These are phyloP conservation scores for Cochlearius cochlearius DNA, from an alignment of 2,113 vertebrate genomes.

Conservation along the genomic window DNA sequence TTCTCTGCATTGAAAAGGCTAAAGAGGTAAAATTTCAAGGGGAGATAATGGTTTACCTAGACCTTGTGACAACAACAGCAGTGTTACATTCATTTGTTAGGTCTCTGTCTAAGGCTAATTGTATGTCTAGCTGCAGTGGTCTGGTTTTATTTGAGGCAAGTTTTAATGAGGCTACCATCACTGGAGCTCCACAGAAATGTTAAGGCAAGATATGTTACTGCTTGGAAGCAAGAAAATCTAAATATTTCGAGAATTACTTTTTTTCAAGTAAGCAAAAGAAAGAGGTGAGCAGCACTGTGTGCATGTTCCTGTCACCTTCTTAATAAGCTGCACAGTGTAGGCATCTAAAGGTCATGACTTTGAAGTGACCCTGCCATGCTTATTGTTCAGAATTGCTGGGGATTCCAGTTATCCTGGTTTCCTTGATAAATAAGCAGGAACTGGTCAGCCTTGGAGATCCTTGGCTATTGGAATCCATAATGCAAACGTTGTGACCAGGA, in stretches of 20 bases:
- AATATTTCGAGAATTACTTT: background rate
- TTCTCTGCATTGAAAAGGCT: background rate
- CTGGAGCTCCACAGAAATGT: background rate
- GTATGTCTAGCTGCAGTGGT: background rate
- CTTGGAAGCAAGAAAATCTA: background rate
- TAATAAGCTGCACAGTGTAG: background rate
- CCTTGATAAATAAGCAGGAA: background rate
- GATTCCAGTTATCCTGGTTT: background rate
- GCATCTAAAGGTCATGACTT: background rate
- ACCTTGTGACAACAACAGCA: background rate
- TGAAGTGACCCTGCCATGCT: background rate
- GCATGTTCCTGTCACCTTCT: background rate
- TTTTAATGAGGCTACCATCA: background rate
- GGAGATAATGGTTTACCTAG: background rate
- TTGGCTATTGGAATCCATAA: background rate
- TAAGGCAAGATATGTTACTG: background rate
- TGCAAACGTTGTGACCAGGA: background rate
- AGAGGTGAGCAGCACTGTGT: background rate
- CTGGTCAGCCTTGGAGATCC: background rate
- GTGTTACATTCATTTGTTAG: background rate
- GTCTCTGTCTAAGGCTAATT: background rate
- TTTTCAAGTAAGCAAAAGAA: background rate
- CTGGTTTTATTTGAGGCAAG: background rate
- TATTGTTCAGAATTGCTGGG: background rate
- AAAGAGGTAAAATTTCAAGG: background rate